Conservation (phyloP, 2,888 invertebrate genomes). For the Norana najaformis region DNA sequence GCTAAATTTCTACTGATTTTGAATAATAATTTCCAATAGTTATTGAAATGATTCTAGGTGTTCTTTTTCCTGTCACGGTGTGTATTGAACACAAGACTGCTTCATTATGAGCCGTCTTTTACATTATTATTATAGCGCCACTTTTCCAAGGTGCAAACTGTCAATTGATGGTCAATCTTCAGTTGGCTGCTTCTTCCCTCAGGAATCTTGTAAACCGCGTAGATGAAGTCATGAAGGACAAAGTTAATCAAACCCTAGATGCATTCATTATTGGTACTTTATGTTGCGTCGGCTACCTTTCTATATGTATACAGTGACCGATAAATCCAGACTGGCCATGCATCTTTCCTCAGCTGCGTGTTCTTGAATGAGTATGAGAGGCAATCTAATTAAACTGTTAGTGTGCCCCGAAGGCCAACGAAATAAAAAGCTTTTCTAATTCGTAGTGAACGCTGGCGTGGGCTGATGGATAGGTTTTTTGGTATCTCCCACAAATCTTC, state of each 20-base stretch:
- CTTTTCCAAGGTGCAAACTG: background rate
- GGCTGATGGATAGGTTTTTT: background rate
- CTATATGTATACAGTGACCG: background rate
- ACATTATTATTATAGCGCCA: background rate
- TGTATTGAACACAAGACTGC: background rate
- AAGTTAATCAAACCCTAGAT: background rate
- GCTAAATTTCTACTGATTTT: no score
- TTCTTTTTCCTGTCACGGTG: no score
- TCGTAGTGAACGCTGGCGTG: slow-evolving; percentile 3
- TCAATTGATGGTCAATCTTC: background rate
- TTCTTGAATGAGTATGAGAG: background rate
- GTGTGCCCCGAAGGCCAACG: background rate
- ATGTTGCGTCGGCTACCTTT: background rate
- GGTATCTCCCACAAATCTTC: background rate
- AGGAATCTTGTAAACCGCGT: background rate
- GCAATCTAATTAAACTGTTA: slow-evolving; percentile 13
- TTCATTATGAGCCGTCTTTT: background rate
- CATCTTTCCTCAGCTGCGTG: background rate
- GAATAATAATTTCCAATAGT: no score
- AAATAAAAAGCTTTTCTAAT: slow-evolving; percentile 1
- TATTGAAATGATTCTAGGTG: no score
- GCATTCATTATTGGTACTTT: background rate
- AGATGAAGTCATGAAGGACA: background rate
- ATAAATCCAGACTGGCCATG: background rate
- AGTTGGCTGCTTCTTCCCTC: background rate